phyloP scores from a whole-genome alignment of 2,113 vertebrate species.

The Calcarius ornatus region DNA sequence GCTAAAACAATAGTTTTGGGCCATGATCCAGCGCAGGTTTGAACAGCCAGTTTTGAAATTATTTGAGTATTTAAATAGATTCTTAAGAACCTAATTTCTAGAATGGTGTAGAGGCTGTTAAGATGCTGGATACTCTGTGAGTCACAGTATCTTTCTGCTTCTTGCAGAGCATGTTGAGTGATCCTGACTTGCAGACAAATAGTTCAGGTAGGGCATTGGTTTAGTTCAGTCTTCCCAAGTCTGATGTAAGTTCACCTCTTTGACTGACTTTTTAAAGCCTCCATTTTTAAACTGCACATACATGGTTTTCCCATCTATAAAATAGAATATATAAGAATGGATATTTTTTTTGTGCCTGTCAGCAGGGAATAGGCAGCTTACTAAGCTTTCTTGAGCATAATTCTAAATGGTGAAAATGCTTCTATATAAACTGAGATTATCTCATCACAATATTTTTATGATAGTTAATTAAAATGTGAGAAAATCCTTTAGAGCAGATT shows the following conservation, averaged over 20 bases:
- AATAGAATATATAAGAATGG: neutral
- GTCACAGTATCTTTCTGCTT: neutral
- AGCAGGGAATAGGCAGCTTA: constrained; percentile 48
- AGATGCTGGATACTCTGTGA: neutral
- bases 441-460: constrained; percentile 66
- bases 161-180: neutral
- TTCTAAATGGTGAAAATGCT: constrained; percentile 51
- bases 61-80: neutral
- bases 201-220: neutral
- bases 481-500: constrained; percentile 63
- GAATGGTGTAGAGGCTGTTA: neutral
- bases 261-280: neutral
- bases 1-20: neutral
- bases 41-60: neutral
- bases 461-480: constrained; percentile 68
- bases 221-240: neutral
- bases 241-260: neutral
- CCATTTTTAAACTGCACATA: neutral
- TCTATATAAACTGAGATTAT: constrained; percentile 51
- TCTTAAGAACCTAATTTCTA: neutral
- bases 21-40: neutral
- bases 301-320: neutral
- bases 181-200: neutral
- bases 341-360: constrained; percentile 36
- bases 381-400: constrained; percentile 42